Base-by-base conservation (phyloP, 1,140 invertebrate genomes). In the Pararge aegeria region DNA sequence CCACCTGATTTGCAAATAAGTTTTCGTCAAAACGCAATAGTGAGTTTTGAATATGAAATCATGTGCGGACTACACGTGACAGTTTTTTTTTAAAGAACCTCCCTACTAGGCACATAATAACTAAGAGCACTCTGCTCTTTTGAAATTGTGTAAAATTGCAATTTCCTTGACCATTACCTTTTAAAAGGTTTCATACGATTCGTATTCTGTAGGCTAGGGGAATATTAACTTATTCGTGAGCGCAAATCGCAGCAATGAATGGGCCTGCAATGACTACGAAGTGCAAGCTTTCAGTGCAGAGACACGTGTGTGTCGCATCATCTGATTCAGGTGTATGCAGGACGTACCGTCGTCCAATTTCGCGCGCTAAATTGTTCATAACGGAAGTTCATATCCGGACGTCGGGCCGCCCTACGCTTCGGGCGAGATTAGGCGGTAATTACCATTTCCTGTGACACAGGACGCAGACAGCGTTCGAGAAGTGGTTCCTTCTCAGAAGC, bases 381-480 rank as follows among this genome's bases (percentile, higher is more conserved):
- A 91, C 91, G 91, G 91, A 92, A 91, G 90, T 91, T 92, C 91
- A 92, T 92, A 91, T 92, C 91, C 91, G 90, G 90, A 78, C 80
- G 83, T 75, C 80, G 77, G 73, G 80, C 78, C 78, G 75, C 78
- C 75, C 78, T 78, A 71, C 81, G 83, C 81, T 83, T 76, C 75
- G 68, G 82, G 78, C 89, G 85, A 91, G 90, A 91, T 91, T 91
- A 90, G 89, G 87, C 90, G 87, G 89, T 91, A 91, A 91, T 91
- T 91, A 90, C 86, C 84, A 91, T 91, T 90, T 91, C 90, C 91
- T 79, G 83, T 79, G 72, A 76, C 82, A 85, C 82, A 87, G 76
- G 84, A 86, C 74, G 83, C 71, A 85, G 83, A 84, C 83, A 79
- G 73, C 79, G 79, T 73, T 73, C 73, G 71, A 76, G 73, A 75